These are phyloP conservation scores for Eumerus sabulonum DNA, from an alignment of 2,888 invertebrate species.

Conservation along the genomic window DNA sequence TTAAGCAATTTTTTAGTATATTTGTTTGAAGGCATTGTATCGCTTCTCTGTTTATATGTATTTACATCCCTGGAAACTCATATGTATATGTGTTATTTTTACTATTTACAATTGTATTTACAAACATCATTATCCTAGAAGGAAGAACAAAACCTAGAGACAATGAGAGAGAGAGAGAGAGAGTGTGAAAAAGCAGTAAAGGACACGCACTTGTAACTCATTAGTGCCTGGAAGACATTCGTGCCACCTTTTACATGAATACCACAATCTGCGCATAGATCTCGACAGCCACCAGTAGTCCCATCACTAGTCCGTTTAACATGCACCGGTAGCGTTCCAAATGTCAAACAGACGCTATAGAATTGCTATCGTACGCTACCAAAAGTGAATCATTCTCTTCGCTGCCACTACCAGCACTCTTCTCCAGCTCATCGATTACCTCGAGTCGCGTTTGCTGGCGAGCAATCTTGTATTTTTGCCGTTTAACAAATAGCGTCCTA, in stretches of 20 bases:
- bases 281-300: slow-evolving; percentile 76
- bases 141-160: too few relatives aligned
- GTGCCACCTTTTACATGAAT: slow-evolving; percentile 72
- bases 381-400: slow-evolving; percentile 79
- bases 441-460: slow-evolving; percentile 76
- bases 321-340: slow-evolving; percentile 77
- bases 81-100: too few relatives aligned
- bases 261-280: slow-evolving; percentile 78
- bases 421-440: slow-evolving; percentile 78
- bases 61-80: too few relatives aligned
- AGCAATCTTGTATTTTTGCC: slow-evolving; percentile 76
- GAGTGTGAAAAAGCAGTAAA: too few relatives aligned
- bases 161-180: too few relatives aligned
- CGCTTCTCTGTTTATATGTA: too few relatives aligned
- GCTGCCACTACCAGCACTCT: slow-evolving; percentile 78
- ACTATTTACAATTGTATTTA: neutral
- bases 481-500: slow-evolving; percentile 75
- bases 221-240: slow-evolving; percentile 48
- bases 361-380: slow-evolving; percentile 78
- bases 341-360: slow-evolving; percentile 79
- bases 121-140: neutral
- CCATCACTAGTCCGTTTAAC: slow-evolving; percentile 76
- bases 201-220: too few relatives aligned
- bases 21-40: too few relatives aligned
- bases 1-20: slow-evolving; percentile 1